phyloP scores from a whole-genome alignment of 2,797 vertebrate species.

The Echiichthys vipera region DNA sequence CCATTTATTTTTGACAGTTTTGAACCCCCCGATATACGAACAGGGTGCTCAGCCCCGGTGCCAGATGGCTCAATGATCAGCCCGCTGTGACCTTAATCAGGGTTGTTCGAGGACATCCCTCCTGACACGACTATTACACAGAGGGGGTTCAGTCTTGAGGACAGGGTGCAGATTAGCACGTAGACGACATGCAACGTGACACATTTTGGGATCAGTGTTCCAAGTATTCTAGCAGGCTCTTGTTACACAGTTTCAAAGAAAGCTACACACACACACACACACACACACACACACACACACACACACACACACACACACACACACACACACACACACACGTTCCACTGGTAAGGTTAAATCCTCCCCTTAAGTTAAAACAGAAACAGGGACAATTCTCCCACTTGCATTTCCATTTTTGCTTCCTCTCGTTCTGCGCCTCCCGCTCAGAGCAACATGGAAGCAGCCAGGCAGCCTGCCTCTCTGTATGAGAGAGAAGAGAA shows the following conservation, averaged over 20 bases:
- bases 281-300: too few species aligned
- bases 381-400: not conserved
- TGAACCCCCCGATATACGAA: not conserved
- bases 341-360: not conserved
- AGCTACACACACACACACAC: too few species aligned
- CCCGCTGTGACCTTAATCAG: conserved; percentile 78
- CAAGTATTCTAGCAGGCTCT: not conserved
- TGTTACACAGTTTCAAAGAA: not conserved
- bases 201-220: conserved; percentile 9
- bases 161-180: conserved; percentile 54
- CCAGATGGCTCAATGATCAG: conserved; percentile 73
- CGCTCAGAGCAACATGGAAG: not conserved
- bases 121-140: conserved; percentile 42
- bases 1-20: not conserved
- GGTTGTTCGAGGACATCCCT: conserved; percentile 63
- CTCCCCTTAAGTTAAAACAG: not conserved
- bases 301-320: too few species aligned
- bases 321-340: too few species aligned
- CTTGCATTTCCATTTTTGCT: not conserved
- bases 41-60: not conserved
- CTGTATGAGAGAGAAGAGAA: not conserved
- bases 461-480: not conserved
- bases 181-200: conserved; percentile 6
- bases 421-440: not conserved
- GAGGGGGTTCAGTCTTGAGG: conserved; percentile 38